Base-by-base conservation (phyloP, 2,113 vertebrate species). In the Empidonax alnorum region DNA sequence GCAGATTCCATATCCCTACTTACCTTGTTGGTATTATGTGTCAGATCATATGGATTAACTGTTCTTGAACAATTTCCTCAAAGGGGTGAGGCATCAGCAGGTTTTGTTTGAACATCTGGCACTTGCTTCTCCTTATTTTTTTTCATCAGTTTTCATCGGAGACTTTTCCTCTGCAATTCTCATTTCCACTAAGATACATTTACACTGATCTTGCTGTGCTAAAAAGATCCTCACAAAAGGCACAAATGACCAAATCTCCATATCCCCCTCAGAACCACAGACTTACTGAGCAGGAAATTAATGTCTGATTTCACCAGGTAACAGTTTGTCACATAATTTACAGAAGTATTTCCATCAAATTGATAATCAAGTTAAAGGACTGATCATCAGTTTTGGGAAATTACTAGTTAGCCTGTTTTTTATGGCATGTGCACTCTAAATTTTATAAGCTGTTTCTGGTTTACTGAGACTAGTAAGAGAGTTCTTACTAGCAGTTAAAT, bases 11-110 rank as follows among this genome's bases (percentile, higher is more conserved):
- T 71, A 77, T 58, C 27, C 37, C 23, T 78, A 27, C 30, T 93
- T 69, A 86, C 62, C 67, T 94, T 85, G 50, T 35, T 82, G 44
- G 62, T 65, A 66, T 82, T 89, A 79, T 87, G 37, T 87, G 59
- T 63, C 47, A 44, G 83, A 87, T 90, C 50, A 19, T 88, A 41
- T 37, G 75, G 84, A 94, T 96, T 94, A 93, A 75, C 81, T 85
- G 78, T 91, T 95, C 91, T 73, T 93, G 87, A 90, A 69, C 71
- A 67, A 66, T 95, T 88, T 97, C 72, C 83, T 96, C 61, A 33
- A 67, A 85, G 30, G 68, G 84, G 73, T 93, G 47, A 74, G 63
- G 55, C 42, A 71, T 83, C 42, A 73, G 76, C 63, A 77, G 71
- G 19, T 63, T 96, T 91, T 88, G n/a, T 87, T 94, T 87, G 78